Percentiles rank a stretch among this genome's conserved stretches.
These are phyloP conservation scores for Mormyrus hasselquistii DNA, from an alignment of 2,797 vertebrate species.

Conservation along the genomic window DNA sequence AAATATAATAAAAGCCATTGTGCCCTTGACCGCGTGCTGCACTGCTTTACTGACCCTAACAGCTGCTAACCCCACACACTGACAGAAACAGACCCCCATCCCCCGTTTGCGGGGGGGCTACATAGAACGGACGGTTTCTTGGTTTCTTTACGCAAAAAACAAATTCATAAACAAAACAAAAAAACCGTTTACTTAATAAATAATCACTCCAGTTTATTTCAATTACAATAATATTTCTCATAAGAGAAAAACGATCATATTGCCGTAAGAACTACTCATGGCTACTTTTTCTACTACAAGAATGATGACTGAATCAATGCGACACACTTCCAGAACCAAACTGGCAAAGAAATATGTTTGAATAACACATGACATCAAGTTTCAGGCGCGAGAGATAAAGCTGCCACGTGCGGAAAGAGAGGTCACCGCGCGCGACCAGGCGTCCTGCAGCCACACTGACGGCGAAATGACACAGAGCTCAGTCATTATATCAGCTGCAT, in stretches of 20 bases:
- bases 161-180: background rate
- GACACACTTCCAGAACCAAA: background rate
- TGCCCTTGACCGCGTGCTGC: background rate
- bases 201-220: conserved; percentile 21
- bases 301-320: background rate
- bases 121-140: background rate
- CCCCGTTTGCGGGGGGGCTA: background rate
- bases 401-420: conserved; percentile 43
- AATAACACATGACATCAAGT: conserved; percentile 38
- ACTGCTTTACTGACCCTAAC: conserved; percentile 48
- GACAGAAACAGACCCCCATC: background rate
- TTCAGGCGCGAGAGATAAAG: conserved; percentile 29
- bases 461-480: conserved; percentile 31
- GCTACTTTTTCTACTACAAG: background rate
- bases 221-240: conserved; percentile 39
- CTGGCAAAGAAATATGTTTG: conserved; percentile 30
- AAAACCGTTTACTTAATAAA: conserved; percentile 23
- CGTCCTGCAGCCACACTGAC: conserved; percentile 61
- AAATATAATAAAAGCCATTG: background rate
- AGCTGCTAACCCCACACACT: conserved; percentile 42
- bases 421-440: conserved; percentile 69
- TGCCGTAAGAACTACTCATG: background rate
- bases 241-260: background rate
- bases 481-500: conserved; percentile 16
- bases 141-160: background rate